Evolutionary conservation across 1,140 invertebrate species (phyloP).

Genomic region (Lysiphlebus fabarum): DNA sequence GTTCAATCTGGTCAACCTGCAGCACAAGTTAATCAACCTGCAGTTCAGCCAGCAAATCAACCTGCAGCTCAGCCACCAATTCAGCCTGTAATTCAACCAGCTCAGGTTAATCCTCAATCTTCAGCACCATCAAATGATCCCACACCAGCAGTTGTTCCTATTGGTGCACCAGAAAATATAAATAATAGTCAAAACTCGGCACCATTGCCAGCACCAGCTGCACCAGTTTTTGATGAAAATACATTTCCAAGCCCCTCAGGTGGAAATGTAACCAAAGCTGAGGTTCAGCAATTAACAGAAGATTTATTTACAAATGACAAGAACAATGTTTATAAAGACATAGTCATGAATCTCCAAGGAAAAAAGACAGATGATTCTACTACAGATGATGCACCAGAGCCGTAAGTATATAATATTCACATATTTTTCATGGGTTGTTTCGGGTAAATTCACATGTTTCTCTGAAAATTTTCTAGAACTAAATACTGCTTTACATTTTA

Average conservation of each 20-base stretch:
- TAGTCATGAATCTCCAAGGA: conserved; percentile 51
- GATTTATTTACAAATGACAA: conserved; percentile 47
- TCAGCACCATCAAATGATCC: conserved; percentile 19
- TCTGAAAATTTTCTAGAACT: too few relatives aligned
- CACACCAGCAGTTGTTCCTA: conserved; percentile 4
- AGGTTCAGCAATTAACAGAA: conserved; percentile 49
- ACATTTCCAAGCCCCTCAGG: conserved; percentile 39
- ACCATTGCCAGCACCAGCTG: conserved; percentile 9
- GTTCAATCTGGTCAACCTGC: conserved; percentile 13
- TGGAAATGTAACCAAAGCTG: conserved; percentile 45
- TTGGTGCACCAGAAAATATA: conserved; percentile 6
- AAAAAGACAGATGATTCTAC: conserved; percentile 48
- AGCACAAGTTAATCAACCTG: not conserved
- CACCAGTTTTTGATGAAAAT: conserved; percentile 15
- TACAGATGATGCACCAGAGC: conserved; percentile 47
- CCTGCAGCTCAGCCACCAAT: conserved; percentile 27
- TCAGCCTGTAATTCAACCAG: conserved; percentile 23
- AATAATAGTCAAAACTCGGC: conserved; percentile 25
- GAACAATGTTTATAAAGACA: conserved; percentile 51
- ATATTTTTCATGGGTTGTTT: too few relatives aligned
- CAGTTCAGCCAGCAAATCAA: conserved; percentile 20
- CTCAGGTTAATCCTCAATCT: conserved; percentile 20
- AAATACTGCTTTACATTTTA: too few relatives aligned
- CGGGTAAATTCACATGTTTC: too few relatives aligned
- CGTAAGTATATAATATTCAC: conserved; percentile 43